Evolutionary conservation across 2,888 invertebrate genomes (phyloP).

Genomic region (Diaperis boleti): DNA sequence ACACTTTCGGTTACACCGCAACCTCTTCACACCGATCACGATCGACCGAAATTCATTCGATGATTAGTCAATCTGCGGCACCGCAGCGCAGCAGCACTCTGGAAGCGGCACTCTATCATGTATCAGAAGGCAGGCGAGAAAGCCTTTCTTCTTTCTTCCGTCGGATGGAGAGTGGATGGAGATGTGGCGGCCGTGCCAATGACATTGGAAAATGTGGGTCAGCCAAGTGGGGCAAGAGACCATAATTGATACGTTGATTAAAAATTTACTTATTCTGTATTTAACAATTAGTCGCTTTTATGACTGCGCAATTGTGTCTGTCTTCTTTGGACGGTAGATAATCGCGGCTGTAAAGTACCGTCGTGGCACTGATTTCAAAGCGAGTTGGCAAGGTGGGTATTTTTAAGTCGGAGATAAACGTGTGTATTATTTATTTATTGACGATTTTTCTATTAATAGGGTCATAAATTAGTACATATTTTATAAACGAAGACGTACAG

Average conservation of each 20-base stretch:
- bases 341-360: too few relatives aligned
- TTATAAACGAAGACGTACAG: too few relatives aligned
- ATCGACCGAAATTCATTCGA: constrained; percentile 22
- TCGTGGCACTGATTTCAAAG: too few relatives aligned
- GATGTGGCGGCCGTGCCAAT: constrained; percentile 58
- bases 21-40: constrained; percentile 17
- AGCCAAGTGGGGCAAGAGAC: constrained; percentile 57
- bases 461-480: too few relatives aligned
- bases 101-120: too few relatives aligned
- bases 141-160: constrained; percentile 43
- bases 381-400: too few relatives aligned
- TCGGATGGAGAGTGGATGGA: constrained; percentile 43
- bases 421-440: too few relatives aligned
- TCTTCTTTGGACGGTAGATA: too few relatives aligned
- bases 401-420: background rate
- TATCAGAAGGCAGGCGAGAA: constrained; percentile 29
- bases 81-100: constrained; percentile 7
- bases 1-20: constrained; percentile 35
- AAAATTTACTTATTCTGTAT: constrained; percentile 39
- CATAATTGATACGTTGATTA: constrained; percentile 50
- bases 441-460: too few relatives aligned
- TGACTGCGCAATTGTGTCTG: constrained; percentile 31
- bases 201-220: constrained; percentile 60
- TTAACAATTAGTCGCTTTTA: constrained; percentile 24
- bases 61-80: background rate